Conservation (phyloP, 2,113 vertebrate genomes). For the Corythornis vintsioides region DNA sequence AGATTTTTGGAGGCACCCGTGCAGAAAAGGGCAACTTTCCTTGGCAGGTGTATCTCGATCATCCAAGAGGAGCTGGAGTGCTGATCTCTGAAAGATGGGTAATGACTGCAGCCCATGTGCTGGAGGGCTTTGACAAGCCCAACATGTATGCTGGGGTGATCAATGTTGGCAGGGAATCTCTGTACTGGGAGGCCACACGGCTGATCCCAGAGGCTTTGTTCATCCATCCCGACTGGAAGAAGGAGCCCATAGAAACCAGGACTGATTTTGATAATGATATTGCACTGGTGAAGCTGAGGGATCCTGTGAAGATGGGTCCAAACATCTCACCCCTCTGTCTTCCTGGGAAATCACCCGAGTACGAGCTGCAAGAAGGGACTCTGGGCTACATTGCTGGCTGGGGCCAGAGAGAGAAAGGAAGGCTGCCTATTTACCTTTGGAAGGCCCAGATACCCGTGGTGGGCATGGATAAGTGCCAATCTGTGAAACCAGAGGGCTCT, state of each 20-base stretch:
- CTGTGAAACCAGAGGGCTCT: background rate
- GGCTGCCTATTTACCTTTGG: background rate
- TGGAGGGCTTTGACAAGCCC: constrained; percentile 28
- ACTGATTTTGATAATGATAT: constrained; percentile 78
- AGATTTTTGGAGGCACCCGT: constrained; percentile 70
- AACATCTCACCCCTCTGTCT: constrained; percentile 75
- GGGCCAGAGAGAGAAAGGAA: constrained; percentile 35
- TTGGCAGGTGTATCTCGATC: constrained; percentile 75
- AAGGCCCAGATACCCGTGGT: constrained; percentile 64
- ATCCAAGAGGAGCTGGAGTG: constrained; percentile 65
- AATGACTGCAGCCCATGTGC: constrained; percentile 78
- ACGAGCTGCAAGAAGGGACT: background rate
- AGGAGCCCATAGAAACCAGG: background rate
- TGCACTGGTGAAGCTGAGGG: constrained; percentile 70
- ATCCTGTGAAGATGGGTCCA: constrained; percentile 71
- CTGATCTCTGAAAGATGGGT: constrained; percentile 82
- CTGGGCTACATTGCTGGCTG: constrained; percentile 79
- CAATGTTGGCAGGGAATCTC: background rate
- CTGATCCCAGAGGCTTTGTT: constrained; percentile 57
- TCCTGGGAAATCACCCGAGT: constrained; percentile 55
- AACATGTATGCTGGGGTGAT: constrained; percentile 68
- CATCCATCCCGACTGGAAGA: constrained; percentile 70
- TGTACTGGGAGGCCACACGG: background rate
- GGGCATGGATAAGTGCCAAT: constrained; percentile 56
- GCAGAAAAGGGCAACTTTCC: constrained; percentile 73